These are phyloP conservation scores for Listronotus bonariensis DNA, from an alignment of 1,140 invertebrate genomes.

Conservation along the genomic window DNA sequence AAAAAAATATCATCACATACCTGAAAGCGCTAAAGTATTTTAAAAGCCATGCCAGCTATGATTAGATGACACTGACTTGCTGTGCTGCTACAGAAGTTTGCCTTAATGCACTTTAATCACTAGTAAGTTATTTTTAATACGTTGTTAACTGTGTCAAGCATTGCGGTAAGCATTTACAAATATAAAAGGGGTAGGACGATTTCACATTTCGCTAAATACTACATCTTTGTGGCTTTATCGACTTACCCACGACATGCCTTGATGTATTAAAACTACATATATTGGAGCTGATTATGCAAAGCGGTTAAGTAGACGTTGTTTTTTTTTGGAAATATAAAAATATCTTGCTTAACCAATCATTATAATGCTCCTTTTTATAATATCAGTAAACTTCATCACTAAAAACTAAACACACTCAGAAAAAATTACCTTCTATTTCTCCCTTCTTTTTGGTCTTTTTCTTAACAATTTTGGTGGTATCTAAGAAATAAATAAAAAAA, in stretches of 20 bases:
- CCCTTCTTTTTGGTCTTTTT: slow-evolving; percentile 43
- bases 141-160: slow-evolving; percentile 5
- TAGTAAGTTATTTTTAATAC: not conserved
- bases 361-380: too few species aligned
- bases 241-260: slow-evolving; percentile 11
- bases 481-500: slow-evolving; percentile 27
- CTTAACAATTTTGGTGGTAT: slow-evolving; percentile 40
- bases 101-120: slow-evolving; percentile 22
- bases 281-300: not conserved
- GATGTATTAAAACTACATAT: slow-evolving; percentile 6
- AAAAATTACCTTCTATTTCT: slow-evolving; percentile 42
- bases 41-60: slow-evolving; percentile 23
- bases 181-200: not conserved
- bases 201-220: slow-evolving; percentile 3
- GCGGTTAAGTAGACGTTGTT: too few species aligned
- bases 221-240: not conserved
- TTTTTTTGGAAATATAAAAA: too few species aligned
- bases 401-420: not conserved
- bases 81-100: slow-evolving; percentile 8
- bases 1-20: slow-evolving; percentile 27
- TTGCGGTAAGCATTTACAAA: slow-evolving; percentile 9
- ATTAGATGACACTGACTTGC: slow-evolving; percentile 24
- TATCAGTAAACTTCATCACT: too few species aligned
- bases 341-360: too few species aligned
- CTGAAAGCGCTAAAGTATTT: slow-evolving; percentile 20